Evolutionary conservation across 2,797 vertebrate species (phyloP), one percentile per base, ranked within the genome.

Genomic region (Parotocinclus haroldoi): DNA sequence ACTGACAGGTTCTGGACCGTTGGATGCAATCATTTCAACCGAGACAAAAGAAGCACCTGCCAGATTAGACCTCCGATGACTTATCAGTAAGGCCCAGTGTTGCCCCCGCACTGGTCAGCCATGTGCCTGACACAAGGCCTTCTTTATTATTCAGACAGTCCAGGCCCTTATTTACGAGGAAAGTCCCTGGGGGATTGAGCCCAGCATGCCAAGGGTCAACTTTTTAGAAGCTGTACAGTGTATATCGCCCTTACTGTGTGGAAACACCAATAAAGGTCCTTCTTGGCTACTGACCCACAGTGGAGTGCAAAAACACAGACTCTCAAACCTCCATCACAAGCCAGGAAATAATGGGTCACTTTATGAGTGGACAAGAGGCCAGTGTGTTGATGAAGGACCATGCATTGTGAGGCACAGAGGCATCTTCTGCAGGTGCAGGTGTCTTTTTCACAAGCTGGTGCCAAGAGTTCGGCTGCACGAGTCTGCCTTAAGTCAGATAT

Each of bases 11-110:
- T 67, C 72, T 72, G 69, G 57, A 68, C 83, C 83, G 89, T 91
- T 91, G 86, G 89, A 76, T 85, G 83, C 81, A 83, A 85, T 88
- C 82, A 54, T 73, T 76, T 85, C 83, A 86, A 80, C 49, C 61
- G 75, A 86, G 81, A 94, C 92, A 94, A 94, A 93, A 83, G 88
- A 84, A 90, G 88, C 93, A 94, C 93, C 93, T 94, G 94, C 90
- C 85, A 87, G 87, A 89, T 86, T 83, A 71, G 79, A 44, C 53
- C 71, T 58, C 80, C 79, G 77, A 84, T 83, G 69, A 69, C 72
- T 54, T 72, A 66, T 73, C 68, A 74, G 52, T 40, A 38, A 69
- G 66, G 44, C 51, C 7, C 16, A 62, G 44, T 5, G 46, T 45
- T 58, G 19, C 73, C 66, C 65, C 63, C 77, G 75, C 72, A 87